phyloP scores from a whole-genome alignment of 2,888 invertebrate genomes.

The Disparrhopalites patrizii region DNA sequence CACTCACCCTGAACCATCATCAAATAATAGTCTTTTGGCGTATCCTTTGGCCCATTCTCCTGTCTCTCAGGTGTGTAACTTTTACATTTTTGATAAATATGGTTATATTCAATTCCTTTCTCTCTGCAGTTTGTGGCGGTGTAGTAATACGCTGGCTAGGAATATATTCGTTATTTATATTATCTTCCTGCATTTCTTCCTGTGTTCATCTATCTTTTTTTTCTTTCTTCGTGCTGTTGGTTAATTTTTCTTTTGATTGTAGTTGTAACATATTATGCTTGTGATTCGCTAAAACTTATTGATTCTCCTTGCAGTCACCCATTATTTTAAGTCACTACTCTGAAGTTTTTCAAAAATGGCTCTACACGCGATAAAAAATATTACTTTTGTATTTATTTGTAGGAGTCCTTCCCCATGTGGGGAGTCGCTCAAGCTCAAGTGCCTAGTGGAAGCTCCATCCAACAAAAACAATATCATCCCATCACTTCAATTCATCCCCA shows the following conservation, averaged over 20 bases:
- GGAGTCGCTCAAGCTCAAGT: constrained; percentile 45
- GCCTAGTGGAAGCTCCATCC: constrained; percentile 25
- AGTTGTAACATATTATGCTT: not conserved
- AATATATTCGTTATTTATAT: too few species aligned
- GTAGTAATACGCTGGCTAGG: too few species aligned
- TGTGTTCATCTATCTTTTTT: too few species aligned
- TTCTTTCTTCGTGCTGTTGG: not conserved
- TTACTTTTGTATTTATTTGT: constrained; percentile 11
- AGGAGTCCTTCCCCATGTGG: constrained; percentile 49
- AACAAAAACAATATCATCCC: constrained; percentile 14
- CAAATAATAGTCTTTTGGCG: constrained; percentile 36
- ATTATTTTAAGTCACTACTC: too few species aligned
- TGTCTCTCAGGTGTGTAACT: constrained; percentile 43
- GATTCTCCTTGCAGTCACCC: not conserved
- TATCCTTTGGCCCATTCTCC: constrained; percentile 48
- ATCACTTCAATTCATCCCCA: constrained; percentile 8
- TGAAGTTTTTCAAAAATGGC: not conserved
- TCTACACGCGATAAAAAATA: too few species aligned
- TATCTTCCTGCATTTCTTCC: too few species aligned
- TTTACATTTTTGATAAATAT: not conserved
- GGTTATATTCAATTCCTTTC: too few species aligned
- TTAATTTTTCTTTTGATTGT: constrained; percentile 1
- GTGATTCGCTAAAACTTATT: not conserved
- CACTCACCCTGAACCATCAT: constrained; percentile 20
- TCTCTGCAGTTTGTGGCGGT: too few species aligned